phyloP scores from a whole-genome alignment of 1,140 invertebrate genomes.

The Drosophila tropicalis region DNA sequence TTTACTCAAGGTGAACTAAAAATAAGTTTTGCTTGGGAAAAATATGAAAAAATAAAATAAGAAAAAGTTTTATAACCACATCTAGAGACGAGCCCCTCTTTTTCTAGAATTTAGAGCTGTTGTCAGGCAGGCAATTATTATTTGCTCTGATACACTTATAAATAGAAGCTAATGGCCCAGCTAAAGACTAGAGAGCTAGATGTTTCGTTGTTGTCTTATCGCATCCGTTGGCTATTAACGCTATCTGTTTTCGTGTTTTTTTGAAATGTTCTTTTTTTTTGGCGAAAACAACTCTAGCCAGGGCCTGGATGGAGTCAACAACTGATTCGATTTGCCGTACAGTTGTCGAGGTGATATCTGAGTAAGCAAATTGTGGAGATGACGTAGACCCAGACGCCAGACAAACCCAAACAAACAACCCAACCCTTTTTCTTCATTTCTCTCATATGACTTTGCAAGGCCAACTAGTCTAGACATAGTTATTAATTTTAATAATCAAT shows the following conservation, averaged over 20 bases:
- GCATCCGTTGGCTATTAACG: slow-evolving; percentile 74
- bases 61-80: neutral
- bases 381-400: slow-evolving; percentile 24
- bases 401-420: slow-evolving; percentile 20
- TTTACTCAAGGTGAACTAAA: slow-evolving; percentile 49
- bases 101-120: slow-evolving; percentile 41
- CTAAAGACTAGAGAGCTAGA: slow-evolving; percentile 16
- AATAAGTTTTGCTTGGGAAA: slow-evolving; percentile 35
- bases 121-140: slow-evolving; percentile 56
- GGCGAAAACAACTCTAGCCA: slow-evolving; percentile 65
- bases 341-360: slow-evolving; percentile 38
- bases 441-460: slow-evolving; percentile 20
- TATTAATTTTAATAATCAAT: slow-evolving; percentile 33
- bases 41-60: neutral
- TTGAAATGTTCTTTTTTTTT: slow-evolving; percentile 18
- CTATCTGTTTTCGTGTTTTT: slow-evolving; percentile 59
- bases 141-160: slow-evolving; percentile 37
- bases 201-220: slow-evolving; percentile 60
- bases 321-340: slow-evolving; percentile 48
- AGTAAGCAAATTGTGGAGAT: slow-evolving; percentile 8
- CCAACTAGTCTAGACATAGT: slow-evolving; percentile 44
- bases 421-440: slow-evolving; percentile 13
- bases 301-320: slow-evolving; percentile 43
- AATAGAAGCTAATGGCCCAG: slow-evolving; percentile 56
- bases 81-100: slow-evolving; percentile 58